Conservation (phyloP, 2,797 vertebrate genomes). For the Sternarchorhynchus goeldii region DNA sequence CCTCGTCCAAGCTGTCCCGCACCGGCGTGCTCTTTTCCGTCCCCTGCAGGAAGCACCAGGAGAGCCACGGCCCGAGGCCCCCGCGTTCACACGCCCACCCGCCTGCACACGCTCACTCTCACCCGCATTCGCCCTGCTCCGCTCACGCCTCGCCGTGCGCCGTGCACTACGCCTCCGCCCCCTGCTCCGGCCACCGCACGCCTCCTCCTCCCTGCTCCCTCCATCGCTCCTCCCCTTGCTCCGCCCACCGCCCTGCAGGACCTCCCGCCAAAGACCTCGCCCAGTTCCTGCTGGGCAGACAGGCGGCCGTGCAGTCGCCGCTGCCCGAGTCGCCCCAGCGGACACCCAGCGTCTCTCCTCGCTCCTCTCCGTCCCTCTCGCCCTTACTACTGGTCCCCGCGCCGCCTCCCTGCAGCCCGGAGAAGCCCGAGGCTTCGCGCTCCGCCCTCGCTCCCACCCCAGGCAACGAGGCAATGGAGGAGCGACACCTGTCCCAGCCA, state of each 20-base stretch:
- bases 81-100: conserved; percentile 23
- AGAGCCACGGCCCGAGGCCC: conserved; percentile 54
- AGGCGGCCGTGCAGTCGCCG: conserved; percentile 65
- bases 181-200: conserved; percentile 47
- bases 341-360: conserved; percentile 70
- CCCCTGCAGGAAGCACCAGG: conserved; percentile 67
- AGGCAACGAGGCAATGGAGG: conserved; percentile 76
- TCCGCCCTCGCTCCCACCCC: conserved; percentile 70
- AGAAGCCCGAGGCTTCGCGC: conserved; percentile 45
- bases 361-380: conserved; percentile 56
- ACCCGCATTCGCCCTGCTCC: conserved; percentile 34
- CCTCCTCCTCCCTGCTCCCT: conserved; percentile 43
- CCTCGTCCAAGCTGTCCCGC: conserved; percentile 75
- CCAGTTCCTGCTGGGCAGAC: conserved; percentile 84
- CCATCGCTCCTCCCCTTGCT: conserved; percentile 49
- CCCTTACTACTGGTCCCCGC: conserved; percentile 65
- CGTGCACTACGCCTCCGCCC: conserved; percentile 51
- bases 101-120: conserved; percentile 16
- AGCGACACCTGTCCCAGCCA: conserved; percentile 79
- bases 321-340: conserved; percentile 56
- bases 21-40: conserved; percentile 74
- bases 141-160: conserved; percentile 43
- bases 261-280: conserved; percentile 71
- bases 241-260: conserved; percentile 58
- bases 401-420: conserved; percentile 62